These are phyloP conservation scores for Pseudopleuronectes americanus DNA, from an alignment of 2,797 vertebrate species.

Conservation along the genomic window DNA sequence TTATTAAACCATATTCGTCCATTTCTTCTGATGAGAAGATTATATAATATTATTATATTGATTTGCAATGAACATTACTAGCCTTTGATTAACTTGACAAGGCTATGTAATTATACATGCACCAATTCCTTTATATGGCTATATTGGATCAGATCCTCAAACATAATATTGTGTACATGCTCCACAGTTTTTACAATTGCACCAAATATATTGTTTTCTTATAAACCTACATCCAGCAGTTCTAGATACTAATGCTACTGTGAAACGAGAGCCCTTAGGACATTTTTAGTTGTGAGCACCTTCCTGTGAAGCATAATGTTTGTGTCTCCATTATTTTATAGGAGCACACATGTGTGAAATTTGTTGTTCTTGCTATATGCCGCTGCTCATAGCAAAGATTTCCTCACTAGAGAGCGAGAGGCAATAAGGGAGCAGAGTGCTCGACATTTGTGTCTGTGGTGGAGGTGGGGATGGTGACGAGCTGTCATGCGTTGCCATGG, in stretches of 20 bases:
- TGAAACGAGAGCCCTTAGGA: neutral
- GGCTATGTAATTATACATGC: no score
- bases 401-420: constrained; percentile 42
- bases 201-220: neutral
- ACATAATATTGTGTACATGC: neutral
- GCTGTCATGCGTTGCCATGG: constrained; percentile 80
- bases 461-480: constrained; percentile 44
- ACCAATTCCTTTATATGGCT: neutral
- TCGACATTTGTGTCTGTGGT: constrained; percentile 21
- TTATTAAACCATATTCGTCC: no score
- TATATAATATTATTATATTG: no score
- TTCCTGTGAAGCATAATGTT: constrained; percentile 7
- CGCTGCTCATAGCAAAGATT: constrained; percentile 33
- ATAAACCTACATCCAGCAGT: neutral
- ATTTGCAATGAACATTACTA: no score
- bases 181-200: neutral
- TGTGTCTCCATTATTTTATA: constrained; percentile 13
- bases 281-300: neutral
- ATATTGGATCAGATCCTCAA: neutral
- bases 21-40: no score
- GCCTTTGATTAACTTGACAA: no score
- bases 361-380: constrained; percentile 18
- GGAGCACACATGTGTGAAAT: constrained; percentile 27
- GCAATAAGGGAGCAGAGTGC: constrained; percentile 18
- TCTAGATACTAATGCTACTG: neutral